Base-by-base conservation (phyloP, 2,113 vertebrate species). In the Ammodytes marinus region DNA sequence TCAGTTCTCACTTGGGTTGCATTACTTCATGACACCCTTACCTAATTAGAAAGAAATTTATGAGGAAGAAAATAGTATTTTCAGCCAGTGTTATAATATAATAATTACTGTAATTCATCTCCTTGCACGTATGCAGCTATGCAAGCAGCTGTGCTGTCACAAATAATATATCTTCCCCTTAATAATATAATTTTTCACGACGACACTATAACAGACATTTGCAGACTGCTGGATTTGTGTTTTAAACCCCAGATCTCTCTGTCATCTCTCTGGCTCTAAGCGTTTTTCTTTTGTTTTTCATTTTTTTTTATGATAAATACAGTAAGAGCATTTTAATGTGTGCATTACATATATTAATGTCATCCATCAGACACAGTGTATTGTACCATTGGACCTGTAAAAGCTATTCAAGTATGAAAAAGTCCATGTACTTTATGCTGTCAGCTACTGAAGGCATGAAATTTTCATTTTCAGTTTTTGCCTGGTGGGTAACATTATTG, bases 391-490 rank as follows among this genome's bases (percentile, higher is more conserved):
- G 49, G 54, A 58, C 66, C 74, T 52, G 37, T 72, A 52, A 79
- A 49, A 14, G 27, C 74, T 67, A 75, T 81, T 69, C 46, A 76
- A 70, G 49, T 75, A 45, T 63, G 54, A 71, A 74, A 53, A 81
- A 66, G 15, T 49, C 27, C 17, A 42, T 37, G 19, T 72, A 50
- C 19, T 69, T 45, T 27, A 45, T 74, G 5, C 75, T 57, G 39
- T 81, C 53, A 69, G 39, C 59, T 52, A 17, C 55, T 37, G 3
- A 80, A 75, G 6, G 15, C 43, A 6, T 37, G 4, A 17, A 43
- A 49, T 63, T 54, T 74, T 10, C 5, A 49, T 63, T 54, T 74
- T 10, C 5, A 3, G 11, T 66, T 77, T 70, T 35, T 49, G n/a
- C 4, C 35, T 27, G 12, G 5, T 65, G 69, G 72, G 42, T 69